Evolutionary conservation across 2,888 invertebrate genomes (phyloP).

Genomic region (Tinea semifulvella): DNA sequence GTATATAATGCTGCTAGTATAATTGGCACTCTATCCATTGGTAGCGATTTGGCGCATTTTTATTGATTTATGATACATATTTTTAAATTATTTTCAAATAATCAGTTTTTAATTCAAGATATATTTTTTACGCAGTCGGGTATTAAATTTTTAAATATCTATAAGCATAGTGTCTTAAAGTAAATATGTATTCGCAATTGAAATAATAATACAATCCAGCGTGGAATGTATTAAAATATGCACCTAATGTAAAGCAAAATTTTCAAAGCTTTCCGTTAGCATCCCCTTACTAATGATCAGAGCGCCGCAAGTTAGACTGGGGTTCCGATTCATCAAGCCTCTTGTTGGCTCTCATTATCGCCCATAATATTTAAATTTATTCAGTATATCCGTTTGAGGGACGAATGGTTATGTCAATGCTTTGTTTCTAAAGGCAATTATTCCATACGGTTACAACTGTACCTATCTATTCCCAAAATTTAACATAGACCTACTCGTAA

Average conservation of each 20-base stretch:
- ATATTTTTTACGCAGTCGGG: too few species aligned
- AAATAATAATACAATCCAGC: neutral
- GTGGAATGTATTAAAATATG: conserved; percentile 3
- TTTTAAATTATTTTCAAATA: too few species aligned
- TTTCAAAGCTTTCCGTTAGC: conserved; percentile 5
- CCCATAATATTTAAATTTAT: conserved; percentile 46
- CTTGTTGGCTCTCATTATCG: conserved; percentile 29
- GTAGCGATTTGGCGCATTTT: too few species aligned
- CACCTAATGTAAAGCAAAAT: conserved; percentile 4
- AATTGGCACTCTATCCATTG: too few species aligned
- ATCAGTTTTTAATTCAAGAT: too few species aligned
- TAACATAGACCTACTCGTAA: too few species aligned
- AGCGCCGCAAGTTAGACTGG: conserved; percentile 4
- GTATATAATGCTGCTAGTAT: too few species aligned
- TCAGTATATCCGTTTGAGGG: conserved; percentile 23
- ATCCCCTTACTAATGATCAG: conserved; percentile 5
- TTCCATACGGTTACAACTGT: neutral
- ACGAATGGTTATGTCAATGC: conserved; percentile 3
- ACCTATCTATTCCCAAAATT: too few species aligned
- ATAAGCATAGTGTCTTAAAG: too few species aligned
- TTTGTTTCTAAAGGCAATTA: neutral
- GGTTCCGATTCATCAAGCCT: conserved; percentile 12
- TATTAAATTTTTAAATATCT: too few species aligned
- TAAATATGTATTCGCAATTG: too few species aligned
- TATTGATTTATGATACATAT: too few species aligned